Conservation (phyloP, 2,888 invertebrate species). For the Anodontia alba region DNA sequence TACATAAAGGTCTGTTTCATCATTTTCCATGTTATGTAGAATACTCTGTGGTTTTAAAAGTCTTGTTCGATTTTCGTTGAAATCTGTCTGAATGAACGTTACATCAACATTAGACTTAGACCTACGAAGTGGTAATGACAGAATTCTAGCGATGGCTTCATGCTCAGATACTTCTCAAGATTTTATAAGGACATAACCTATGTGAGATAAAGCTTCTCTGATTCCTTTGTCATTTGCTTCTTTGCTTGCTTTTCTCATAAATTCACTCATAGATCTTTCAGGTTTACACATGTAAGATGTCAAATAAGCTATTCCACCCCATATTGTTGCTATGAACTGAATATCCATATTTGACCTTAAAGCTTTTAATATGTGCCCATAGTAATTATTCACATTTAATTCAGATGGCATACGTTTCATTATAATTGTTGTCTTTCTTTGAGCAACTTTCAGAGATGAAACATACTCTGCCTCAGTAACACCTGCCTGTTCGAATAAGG, state of each 20-base stretch:
- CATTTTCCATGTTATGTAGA: slow-evolving; percentile 43
- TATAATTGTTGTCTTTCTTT: slow-evolving; percentile 25
- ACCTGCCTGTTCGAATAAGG: slow-evolving; percentile 25
- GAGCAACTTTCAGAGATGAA: slow-evolving; percentile 16
- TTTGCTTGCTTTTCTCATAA: slow-evolving; percentile 52
- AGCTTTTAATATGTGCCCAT: slow-evolving; percentile 29
- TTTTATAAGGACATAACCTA: slow-evolving; percentile 37
- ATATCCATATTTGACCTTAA: slow-evolving; percentile 48
- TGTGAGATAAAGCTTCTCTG: slow-evolving; percentile 30
- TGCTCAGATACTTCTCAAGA: slow-evolving; percentile 51
- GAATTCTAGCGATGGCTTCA: slow-evolving; percentile 40
- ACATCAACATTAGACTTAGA: slow-evolving; percentile 46
- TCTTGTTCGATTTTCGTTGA: slow-evolving; percentile 37
- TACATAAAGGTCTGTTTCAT: slow-evolving; percentile 49
- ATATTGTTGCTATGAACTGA: slow-evolving; percentile 40
- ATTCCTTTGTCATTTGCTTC: slow-evolving; percentile 37
- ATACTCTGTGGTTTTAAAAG: slow-evolving; percentile 35
- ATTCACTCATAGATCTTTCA: slow-evolving; percentile 44
- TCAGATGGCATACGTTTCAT: slow-evolving; percentile 40
- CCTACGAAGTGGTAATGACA: slow-evolving; percentile 41
- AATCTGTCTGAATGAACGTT: slow-evolving; percentile 43
- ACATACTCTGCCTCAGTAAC: slow-evolving; percentile 29
- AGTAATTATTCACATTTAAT: slow-evolving; percentile 42
- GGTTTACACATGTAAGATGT: slow-evolving; percentile 58
- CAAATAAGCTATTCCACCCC: slow-evolving; percentile 53